These are phyloP conservation scores for Limnephilus auricula DNA, from an alignment of 2,888 invertebrate species.

Conservation along the genomic window DNA sequence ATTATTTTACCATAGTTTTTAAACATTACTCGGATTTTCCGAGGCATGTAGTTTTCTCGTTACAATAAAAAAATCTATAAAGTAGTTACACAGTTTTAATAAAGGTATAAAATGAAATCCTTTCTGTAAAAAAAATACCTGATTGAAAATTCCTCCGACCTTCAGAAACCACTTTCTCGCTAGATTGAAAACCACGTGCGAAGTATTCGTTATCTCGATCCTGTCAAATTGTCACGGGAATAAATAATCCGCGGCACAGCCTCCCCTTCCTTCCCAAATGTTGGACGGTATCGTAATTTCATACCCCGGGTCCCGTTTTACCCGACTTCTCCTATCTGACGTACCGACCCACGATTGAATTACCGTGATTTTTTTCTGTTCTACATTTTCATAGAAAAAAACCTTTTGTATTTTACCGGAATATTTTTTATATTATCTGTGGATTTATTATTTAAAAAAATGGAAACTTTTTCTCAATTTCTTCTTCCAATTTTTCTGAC, in stretches of 20 bases:
- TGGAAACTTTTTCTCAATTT: background rate
- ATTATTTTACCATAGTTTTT: no score
- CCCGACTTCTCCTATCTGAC: background rate
- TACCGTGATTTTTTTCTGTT: background rate
- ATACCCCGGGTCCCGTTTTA: background rate
- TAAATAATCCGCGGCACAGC: slow-evolving; percentile 11
- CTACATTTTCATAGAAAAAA: background rate
- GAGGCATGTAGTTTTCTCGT: no score
- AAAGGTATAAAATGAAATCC: background rate
- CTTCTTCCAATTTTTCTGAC: background rate
- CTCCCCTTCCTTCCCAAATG: background rate
- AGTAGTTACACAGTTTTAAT: background rate
- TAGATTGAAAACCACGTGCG: background rate
- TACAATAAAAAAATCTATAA: background rate
- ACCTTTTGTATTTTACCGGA: background rate
- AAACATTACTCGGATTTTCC: no score
- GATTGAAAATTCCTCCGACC: background rate
- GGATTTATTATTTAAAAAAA: background rate
- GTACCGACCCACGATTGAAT: background rate
- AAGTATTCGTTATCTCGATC: slow-evolving; percentile 12
- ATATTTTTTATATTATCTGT: background rate
- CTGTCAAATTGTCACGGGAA: slow-evolving; percentile 25
- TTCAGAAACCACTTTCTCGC: background rate
- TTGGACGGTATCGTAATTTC: slow-evolving; percentile 9
- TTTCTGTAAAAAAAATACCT: background rate